Conservation (phyloP, 2,797 vertebrate species). For the Premnoplex brunnescens region DNA sequence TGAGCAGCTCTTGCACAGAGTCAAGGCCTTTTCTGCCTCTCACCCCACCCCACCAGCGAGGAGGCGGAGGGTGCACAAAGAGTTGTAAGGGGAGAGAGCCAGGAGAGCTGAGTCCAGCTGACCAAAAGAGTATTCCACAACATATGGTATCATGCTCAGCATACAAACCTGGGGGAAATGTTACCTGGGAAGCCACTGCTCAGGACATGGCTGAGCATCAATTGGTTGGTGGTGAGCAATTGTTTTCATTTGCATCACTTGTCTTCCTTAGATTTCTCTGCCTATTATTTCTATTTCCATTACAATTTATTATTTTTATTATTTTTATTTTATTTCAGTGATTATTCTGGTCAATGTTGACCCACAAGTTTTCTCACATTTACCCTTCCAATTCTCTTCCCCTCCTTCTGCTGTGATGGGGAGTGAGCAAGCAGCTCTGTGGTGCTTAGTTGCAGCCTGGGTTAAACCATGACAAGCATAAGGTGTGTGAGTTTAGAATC, state of each 20-base stretch:
- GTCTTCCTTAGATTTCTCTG: background rate
- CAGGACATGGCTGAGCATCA: background rate
- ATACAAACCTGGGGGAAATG: background rate
- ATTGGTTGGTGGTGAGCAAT: background rate
- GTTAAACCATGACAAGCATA: background rate
- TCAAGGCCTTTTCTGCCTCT: background rate
- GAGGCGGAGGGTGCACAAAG: background rate
- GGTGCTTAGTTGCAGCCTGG: background rate
- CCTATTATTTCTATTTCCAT: background rate
- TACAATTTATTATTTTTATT: background rate
- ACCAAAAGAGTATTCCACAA: background rate
- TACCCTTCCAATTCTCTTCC: background rate
- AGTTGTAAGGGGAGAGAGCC: background rate
- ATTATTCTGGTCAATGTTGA: background rate
- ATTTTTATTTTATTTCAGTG: background rate
- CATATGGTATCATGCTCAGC: background rate
- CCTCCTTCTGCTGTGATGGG: fast-evolving
- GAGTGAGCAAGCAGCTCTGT: background rate
- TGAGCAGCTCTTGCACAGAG: background rate
- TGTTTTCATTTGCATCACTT: background rate
- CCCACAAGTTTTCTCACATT: background rate
- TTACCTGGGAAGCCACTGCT: background rate
- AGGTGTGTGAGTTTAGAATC: background rate
- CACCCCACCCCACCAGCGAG: background rate
- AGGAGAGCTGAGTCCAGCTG: background rate